phyloP scores from a whole-genome alignment of 2,888 invertebrate species.

The Microctonus brassicae region DNA sequence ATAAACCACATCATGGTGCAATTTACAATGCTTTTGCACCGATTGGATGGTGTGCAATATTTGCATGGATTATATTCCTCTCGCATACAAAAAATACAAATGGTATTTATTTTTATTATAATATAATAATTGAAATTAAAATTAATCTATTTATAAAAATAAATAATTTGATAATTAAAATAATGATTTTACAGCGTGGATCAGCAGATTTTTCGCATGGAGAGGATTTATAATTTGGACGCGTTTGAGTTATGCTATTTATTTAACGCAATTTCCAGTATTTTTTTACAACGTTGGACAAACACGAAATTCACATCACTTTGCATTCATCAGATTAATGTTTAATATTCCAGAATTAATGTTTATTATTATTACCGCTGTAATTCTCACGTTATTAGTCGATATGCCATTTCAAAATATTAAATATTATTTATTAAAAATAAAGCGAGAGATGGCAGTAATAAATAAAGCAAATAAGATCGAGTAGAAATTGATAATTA shows the following conservation, averaged over 20 bases:
- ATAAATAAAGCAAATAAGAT: not conserved
- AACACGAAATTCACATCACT: slow-evolving; percentile 73
- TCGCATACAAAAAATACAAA: slow-evolving; percentile 74
- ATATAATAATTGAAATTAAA: slow-evolving; percentile 62
- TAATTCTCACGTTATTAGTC: slow-evolving; percentile 74
- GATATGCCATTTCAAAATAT: slow-evolving; percentile 80
- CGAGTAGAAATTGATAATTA: not conserved
- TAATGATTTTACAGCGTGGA: slow-evolving; percentile 68
- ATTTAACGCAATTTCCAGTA: slow-evolving; percentile 80
- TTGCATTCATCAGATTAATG: slow-evolving; percentile 74
- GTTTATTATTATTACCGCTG: slow-evolving; percentile 73
- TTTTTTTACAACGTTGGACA: slow-evolving; percentile 80
- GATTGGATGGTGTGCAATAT: slow-evolving; percentile 78
- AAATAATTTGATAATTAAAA: slow-evolving; percentile 27
- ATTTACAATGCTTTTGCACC: slow-evolving; percentile 80
- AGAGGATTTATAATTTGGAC: slow-evolving; percentile 77
- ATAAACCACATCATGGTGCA: slow-evolving; percentile 76
- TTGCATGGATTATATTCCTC: slow-evolving; percentile 78
- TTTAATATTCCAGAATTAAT: slow-evolving; percentile 75
- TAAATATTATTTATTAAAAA: slow-evolving; percentile 72
- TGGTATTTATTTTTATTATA: no score
- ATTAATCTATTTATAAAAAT: slow-evolving; percentile 38
- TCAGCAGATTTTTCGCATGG: slow-evolving; percentile 74
- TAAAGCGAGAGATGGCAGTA: slow-evolving; percentile 30
- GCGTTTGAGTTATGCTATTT: slow-evolving; percentile 79